Evolutionary conservation across 2,797 vertebrate species (phyloP).

Genomic region (Phoebastria nigripes): DNA sequence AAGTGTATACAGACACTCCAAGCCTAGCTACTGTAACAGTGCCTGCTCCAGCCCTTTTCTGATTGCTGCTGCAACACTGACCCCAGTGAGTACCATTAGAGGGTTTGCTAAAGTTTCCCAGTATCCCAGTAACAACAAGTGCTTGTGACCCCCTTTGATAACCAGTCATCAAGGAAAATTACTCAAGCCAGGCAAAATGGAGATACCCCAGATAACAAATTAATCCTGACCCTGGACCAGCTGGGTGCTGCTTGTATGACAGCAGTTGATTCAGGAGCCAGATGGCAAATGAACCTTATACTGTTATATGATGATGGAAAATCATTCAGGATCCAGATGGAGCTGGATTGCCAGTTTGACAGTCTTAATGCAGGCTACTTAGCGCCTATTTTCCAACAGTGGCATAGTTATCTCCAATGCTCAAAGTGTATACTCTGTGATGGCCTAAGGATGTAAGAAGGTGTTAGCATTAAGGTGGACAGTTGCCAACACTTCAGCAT

Average conservation of each 20-base stretch:
- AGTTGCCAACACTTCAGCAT: neutral
- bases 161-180: neutral
- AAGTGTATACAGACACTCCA: neutral
- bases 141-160: neutral
- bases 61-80: neutral
- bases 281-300: slow-evolving; percentile 64
- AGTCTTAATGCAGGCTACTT: slow-evolving; percentile 47
- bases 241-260: slow-evolving; percentile 46
- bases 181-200: neutral
- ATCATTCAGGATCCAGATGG: slow-evolving; percentile 60
- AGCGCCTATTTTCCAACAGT: slow-evolving; percentile 30
- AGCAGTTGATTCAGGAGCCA: slow-evolving; percentile 53
- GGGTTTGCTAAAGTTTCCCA: neutral
- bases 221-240: slow-evolving; percentile 43
- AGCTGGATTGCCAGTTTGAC: slow-evolving; percentile 60
- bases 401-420: neutral
- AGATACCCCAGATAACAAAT: slow-evolving; percentile 21
- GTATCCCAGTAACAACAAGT: neutral
- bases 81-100: neutral
- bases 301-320: slow-evolving; percentile 54
- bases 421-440: neutral
- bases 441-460: neutral
- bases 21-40: neutral
- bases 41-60: neutral
- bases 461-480: neutral